A percentile compares a stretch with the other conserved stretches of the same genome.
These are phyloP conservation scores for Epistrophella euchroma DNA, from an alignment of 2,888 invertebrate species.

Conservation along the genomic window DNA sequence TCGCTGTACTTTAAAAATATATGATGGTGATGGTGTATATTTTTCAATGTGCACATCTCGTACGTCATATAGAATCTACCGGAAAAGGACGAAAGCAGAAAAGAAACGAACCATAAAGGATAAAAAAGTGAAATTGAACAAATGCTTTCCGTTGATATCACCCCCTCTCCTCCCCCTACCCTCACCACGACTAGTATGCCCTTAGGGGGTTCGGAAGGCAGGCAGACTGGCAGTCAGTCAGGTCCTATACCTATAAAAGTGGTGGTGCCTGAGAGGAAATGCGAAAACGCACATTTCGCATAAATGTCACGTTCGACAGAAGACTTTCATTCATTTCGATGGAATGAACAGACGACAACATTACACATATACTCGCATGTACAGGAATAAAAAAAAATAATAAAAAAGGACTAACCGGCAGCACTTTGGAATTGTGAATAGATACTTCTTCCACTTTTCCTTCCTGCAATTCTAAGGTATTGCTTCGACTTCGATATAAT, in stretches of 20 bases:
- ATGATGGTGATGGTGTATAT: conserved; percentile 30
- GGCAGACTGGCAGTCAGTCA: conserved; percentile 12
- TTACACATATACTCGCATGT: background rate
- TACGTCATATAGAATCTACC: conserved; percentile 45
- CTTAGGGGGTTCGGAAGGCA: conserved; percentile 1
- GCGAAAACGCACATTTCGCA: conserved; percentile 79
- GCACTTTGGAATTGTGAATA: conserved; percentile 67
- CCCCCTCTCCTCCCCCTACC: too few species aligned
- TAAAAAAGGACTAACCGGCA: conserved; percentile 54
- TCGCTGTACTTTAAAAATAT: background rate
- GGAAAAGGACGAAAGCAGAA: conserved; percentile 34
- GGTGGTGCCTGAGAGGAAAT: conserved; percentile 36
- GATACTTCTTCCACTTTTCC: conserved; percentile 58
- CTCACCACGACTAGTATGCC: background rate
- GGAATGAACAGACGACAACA: conserved; percentile 59
- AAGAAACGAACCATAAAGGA: conserved; percentile 74
- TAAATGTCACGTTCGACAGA: conserved; percentile 83
- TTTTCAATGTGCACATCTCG: conserved; percentile 46
- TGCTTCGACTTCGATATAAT: too few species aligned
- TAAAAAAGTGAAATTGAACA: conserved; percentile 75
- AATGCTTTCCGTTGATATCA: conserved; percentile 72
- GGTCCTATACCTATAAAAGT: conserved; percentile 22
- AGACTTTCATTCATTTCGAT: conserved; percentile 75
- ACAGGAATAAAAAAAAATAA: background rate
- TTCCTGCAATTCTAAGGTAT: conserved; percentile 29